Base-by-base conservation (phyloP, 1,140 invertebrate species). In the Aphaenogaster floridana region DNA sequence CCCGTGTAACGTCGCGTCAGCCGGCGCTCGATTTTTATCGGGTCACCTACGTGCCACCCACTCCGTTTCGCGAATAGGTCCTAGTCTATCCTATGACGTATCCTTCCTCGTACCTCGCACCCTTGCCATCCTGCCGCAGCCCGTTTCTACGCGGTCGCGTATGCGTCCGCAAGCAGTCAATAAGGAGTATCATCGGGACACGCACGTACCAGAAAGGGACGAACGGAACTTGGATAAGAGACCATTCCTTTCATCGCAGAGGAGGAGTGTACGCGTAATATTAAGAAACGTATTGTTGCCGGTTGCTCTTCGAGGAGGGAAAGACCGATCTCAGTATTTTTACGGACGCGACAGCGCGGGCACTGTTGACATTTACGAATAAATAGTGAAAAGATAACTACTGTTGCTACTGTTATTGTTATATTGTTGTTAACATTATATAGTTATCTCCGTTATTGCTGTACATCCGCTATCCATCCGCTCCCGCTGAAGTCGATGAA, bases 21-120 rank as follows among this genome's bases (percentile, higher is more conserved):
- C 15, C 64, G 66, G 39, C 9, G 80, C 45, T 63, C 69, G 57
- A 84, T 76, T 76, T 84, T 84, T 84, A 76, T 76, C 69, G 80
- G 80, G 69, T 28, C 80, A 74, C 80, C 80, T 42, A 50, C 69
- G 28, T 61, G 54, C 78, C 78, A 28, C 79, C 79, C 79, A 71
- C 79, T 48, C 80, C n/a, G n/a, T 76, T 42, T 71, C 34, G 13
- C 63, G 52, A 48, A 45, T 8, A 52, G 45, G 39, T 48, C 21
- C 52, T 45, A 36, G 17, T 15, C 45, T 34, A 45, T 17, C 52
- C 80, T 84, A 61, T 74, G 80, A 84, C 80, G 54, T 84, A 39
- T 83, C 54, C 66, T 83, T 71, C 28, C 48, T 81, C 42, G 28
- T 21, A 83, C 28, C 54, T 72, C 52, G 28, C 80, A 36, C 28